A percentile compares a stretch with the other conserved stretches of the same genome.
These are phyloP conservation scores for Dryobates pubescens DNA, from an alignment of 2,797 vertebrate species.

Conservation along the genomic window DNA sequence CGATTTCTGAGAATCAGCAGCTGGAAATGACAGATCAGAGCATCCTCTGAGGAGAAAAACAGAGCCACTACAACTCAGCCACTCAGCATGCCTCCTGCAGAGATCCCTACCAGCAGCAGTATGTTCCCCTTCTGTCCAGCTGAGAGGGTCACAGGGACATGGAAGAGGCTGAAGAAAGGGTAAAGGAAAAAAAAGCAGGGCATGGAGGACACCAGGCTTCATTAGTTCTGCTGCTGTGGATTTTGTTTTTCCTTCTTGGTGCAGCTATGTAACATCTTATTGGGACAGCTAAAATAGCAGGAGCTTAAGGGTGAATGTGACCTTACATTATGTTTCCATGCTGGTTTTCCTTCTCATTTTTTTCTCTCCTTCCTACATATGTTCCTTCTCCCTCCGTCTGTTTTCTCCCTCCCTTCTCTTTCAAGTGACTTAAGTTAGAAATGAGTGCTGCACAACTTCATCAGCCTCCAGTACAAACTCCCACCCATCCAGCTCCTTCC, in stretches of 20 bases:
- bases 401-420: constrained; percentile 27
- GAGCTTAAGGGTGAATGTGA: constrained; percentile 62
- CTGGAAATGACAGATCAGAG: not conserved
- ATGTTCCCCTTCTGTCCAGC: not conserved
- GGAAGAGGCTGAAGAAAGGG: not conserved
- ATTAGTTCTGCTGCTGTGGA: constrained; percentile 20
- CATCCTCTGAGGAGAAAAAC: not conserved
- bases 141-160: not conserved
- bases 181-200: not conserved
- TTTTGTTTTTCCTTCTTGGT: not conserved
- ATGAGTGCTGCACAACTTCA: not conserved
- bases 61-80: not conserved
- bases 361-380: constrained; percentile 49
- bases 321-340: constrained; percentile 46
- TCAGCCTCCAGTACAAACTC: constrained; percentile 34
- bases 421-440: constrained; percentile 29
- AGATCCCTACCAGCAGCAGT: not conserved
- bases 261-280: constrained; percentile 17
- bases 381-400: constrained; percentile 42
- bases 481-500: constrained; percentile 30
- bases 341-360: constrained; percentile 25
- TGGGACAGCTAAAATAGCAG: constrained; percentile 6
- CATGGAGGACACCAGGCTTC: not conserved
- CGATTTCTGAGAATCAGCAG: not conserved
- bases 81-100: not conserved